Percentiles rank a stretch among this genome's conserved stretches.
Conservation (phyloP, 2,797 vertebrate species). For the Gila robusta region DNA sequence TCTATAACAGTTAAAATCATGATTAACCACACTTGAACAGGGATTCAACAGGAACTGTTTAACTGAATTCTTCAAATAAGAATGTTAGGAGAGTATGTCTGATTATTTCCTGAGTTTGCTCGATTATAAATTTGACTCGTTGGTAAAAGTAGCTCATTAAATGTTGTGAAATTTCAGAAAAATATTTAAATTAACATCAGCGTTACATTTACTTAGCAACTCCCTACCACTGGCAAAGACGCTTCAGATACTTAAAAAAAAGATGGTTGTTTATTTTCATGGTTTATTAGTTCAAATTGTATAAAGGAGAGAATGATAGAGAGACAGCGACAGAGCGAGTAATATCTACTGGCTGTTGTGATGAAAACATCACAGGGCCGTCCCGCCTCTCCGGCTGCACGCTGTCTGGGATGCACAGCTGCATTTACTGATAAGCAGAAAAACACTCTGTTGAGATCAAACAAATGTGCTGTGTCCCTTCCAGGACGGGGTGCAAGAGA, state of each 20-base stretch:
- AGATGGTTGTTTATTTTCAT: conserved; percentile 19
- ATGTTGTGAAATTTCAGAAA: neutral
- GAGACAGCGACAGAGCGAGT: conserved; percentile 46
- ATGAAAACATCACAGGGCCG: conserved; percentile 61
- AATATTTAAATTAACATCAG: neutral
- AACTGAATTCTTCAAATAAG: neutral
- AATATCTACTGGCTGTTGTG: conserved; percentile 59
- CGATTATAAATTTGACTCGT: neutral
- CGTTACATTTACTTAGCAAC: neutral
- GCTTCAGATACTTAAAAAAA: conserved; percentile 6
- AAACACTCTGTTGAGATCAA: conserved; percentile 52
- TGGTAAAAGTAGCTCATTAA: neutral
- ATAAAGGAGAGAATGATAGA: conserved; percentile 54
- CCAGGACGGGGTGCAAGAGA: conserved; percentile 44
- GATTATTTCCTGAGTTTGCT: neutral
- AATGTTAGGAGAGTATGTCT: neutral
- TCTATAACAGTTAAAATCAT: neutral
- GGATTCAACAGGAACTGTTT: neutral
- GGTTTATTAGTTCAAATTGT: conserved; percentile 30
- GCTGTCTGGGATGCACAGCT: conserved; percentile 71
- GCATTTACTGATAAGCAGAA: conserved; percentile 71
- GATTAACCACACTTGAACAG: neutral
- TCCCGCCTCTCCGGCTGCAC: conserved; percentile 39
- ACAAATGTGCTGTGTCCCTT: conserved; percentile 48
- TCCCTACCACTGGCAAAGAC: neutral